These are phyloP conservation scores for Atlantisia rogersi DNA, from an alignment of 2,113 vertebrate species.

Conservation along the genomic window DNA sequence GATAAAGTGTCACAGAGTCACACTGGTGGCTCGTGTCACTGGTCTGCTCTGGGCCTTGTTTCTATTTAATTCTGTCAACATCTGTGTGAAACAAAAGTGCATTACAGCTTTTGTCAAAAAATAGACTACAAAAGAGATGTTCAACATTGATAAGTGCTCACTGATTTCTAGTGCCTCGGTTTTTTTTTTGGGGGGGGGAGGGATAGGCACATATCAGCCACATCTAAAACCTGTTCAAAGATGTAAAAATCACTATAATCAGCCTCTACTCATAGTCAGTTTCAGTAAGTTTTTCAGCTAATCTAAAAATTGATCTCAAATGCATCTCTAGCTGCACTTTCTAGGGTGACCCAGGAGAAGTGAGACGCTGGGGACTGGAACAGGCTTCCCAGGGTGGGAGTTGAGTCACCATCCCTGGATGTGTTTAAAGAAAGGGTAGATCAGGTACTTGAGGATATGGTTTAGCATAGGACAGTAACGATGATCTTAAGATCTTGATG, in stretches of 20 bases:
- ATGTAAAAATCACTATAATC: conserved; percentile 47
- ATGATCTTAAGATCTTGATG: too few species aligned
- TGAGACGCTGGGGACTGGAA: neutral
- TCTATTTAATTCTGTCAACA: neutral
- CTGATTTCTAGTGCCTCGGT: conserved; percentile 30
- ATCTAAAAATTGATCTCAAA: conserved; percentile 36
- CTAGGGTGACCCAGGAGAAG: neutral
- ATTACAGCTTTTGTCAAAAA: neutral
- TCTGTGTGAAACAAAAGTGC: neutral
- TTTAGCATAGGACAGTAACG: too few species aligned
- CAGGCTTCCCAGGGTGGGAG: too few species aligned
- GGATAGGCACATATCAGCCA: neutral
- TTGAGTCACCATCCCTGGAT: too few species aligned
- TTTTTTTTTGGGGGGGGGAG: neutral
- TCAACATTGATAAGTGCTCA: neutral
- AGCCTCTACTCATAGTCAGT: conserved; percentile 29
- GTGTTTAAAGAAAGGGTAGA: too few species aligned
- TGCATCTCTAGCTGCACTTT: neutral
- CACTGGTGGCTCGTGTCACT: neutral
- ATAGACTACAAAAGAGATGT: neutral
- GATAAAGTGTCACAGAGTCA: neutral
- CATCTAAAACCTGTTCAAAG: conserved; percentile 6
- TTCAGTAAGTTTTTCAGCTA: conserved; percentile 26
- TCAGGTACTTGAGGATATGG: too few species aligned
- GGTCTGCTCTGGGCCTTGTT: neutral